phyloP scores from a whole-genome alignment of 2,888 invertebrate genomes.

The Zaprionus lineosus region DNA sequence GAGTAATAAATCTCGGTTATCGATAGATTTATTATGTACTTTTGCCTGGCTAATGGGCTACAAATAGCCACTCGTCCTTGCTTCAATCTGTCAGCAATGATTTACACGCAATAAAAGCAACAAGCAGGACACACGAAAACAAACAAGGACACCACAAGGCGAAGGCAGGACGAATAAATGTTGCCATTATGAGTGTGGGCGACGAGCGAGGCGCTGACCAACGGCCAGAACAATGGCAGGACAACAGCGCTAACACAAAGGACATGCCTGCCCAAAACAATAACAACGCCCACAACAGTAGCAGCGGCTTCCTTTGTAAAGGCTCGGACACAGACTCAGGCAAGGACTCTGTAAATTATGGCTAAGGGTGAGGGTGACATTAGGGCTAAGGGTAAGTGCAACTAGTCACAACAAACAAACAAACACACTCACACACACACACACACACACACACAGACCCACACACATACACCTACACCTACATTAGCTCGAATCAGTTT shows the following conservation, averaged over 20 bases:
- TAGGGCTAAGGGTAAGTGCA: slow-evolving; percentile 16
- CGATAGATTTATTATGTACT: too few species aligned
- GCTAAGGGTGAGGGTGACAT: not conserved
- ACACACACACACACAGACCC: not conserved
- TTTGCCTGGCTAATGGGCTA: slow-evolving; percentile 19
- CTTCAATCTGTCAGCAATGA: slow-evolving; percentile 37
- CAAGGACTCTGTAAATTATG: slow-evolving; percentile 1
- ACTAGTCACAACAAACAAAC: slow-evolving; percentile 31
- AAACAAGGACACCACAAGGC: slow-evolving; percentile 18
- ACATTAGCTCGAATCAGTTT: slow-evolving; percentile 20
- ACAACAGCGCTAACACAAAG: slow-evolving; percentile 46
- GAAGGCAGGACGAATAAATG: slow-evolving; percentile 14
- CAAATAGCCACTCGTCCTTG: slow-evolving; percentile 10
- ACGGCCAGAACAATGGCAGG: slow-evolving; percentile 27
- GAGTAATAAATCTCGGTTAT: too few species aligned
- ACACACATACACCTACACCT: slow-evolving; percentile 6
- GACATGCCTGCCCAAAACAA: slow-evolving; percentile 41
- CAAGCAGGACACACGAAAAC: slow-evolving; percentile 20
- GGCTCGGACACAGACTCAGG: not conserved
- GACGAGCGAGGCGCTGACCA: slow-evolving; percentile 47
- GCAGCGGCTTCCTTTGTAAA: slow-evolving; percentile 32
- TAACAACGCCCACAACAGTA: slow-evolving; percentile 60
- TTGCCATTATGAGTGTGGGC: slow-evolving; percentile 27
- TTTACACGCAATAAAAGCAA: slow-evolving; percentile 65
- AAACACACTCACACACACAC: slow-evolving; percentile 6